Conservation (phyloP, 2,113 vertebrate species). For the Percina caprodes region DNA sequence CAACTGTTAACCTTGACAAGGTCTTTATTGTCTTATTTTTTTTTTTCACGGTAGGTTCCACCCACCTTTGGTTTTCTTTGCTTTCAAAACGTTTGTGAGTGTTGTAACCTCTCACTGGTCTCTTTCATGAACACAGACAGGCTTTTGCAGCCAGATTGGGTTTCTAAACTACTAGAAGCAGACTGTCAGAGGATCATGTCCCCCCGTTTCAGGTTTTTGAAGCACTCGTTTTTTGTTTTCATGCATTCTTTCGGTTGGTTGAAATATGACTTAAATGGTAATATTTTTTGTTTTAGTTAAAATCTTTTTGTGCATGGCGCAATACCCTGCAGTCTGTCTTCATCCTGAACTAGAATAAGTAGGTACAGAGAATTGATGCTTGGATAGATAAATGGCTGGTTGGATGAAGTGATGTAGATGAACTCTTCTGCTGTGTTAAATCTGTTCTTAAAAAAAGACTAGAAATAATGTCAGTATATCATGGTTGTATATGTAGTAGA, state of each 20-base stretch:
- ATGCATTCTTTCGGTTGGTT: background rate
- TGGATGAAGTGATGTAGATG: background rate
- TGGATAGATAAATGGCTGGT: background rate
- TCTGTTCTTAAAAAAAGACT: background rate
- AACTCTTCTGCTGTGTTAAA: background rate
- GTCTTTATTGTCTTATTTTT: background rate
- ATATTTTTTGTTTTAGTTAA: background rate
- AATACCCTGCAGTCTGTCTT: background rate
- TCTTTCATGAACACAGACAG: background rate
- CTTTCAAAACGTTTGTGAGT: background rate
- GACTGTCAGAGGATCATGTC: background rate
- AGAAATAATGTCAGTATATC: background rate
- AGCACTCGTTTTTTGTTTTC: background rate
- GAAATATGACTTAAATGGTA: no score
- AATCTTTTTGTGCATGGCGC: background rate
- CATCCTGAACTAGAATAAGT: background rate
- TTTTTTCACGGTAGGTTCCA: background rate
- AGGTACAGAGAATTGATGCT: background rate
- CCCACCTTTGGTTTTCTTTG: background rate
- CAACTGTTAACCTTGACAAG: background rate
- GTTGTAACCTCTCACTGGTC: no score
- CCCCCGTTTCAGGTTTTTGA: background rate
- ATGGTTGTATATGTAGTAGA: background rate
- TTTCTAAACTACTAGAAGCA: background rate
- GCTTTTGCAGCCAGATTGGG: slow-evolving; percentile 8